These are phyloP conservation scores for Perizoma affinitatum DNA, from an alignment of 2,888 invertebrate genomes.

Conservation along the genomic window DNA sequence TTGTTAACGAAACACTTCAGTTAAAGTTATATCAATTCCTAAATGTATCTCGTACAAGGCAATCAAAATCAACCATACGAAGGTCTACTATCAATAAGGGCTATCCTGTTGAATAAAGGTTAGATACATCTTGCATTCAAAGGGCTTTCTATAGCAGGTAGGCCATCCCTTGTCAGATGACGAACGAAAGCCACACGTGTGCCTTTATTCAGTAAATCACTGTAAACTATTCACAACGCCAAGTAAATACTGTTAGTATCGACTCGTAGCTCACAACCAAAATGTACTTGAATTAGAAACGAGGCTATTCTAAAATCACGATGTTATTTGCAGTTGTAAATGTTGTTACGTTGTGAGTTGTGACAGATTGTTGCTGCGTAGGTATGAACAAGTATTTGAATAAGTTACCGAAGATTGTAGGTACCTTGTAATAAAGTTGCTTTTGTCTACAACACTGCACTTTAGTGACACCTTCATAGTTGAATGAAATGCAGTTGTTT, in stretches of 20 bases:
- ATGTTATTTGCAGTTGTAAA: neutral
- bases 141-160: conserved; percentile 74
- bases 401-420: no score
- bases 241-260: conserved; percentile 34
- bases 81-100: conserved; percentile 57
- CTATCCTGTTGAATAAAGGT: conserved; percentile 67
- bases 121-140: conserved; percentile 60
- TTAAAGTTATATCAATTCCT: conserved; percentile 32
- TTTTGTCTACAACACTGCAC: no score
- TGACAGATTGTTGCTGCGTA: no score
- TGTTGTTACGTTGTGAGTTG: neutral
- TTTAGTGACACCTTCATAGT: no score
- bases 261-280: conserved; percentile 29
- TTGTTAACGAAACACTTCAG: conserved; percentile 20
- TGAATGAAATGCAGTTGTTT: neutral
- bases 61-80: conserved; percentile 65
- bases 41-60: conserved; percentile 47
- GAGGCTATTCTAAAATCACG: neutral
- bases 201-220: conserved; percentile 68
- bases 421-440: no score
- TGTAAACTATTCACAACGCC: conserved; percentile 52
- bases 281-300: conserved; percentile 25
- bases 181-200: conserved; percentile 66
- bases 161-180: conserved; percentile 69
- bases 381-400: no score